Percentiles rank a stretch among this genome's conserved stretches.
phyloP scores from a whole-genome alignment of 2,113 vertebrate genomes.

The Nyctibius bracteatus region DNA sequence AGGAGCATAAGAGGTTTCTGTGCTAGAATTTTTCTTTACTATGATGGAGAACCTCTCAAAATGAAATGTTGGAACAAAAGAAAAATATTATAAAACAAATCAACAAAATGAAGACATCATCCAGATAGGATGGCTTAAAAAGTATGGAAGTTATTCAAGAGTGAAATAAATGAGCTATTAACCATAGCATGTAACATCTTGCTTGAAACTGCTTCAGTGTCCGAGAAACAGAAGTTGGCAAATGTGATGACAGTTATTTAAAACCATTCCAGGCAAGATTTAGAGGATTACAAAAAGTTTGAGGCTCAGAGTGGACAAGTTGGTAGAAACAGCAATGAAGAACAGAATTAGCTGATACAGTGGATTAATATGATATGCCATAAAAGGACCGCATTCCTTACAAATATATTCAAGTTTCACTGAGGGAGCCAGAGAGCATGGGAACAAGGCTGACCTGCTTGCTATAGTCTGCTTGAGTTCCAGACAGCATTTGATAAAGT shows the following conservation, averaged over 20 bases:
- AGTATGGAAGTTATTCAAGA: neutral
- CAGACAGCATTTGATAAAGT: neutral
- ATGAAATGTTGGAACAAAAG: neutral
- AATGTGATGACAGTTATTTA: slow-evolving; percentile 23
- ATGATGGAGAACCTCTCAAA: neutral
- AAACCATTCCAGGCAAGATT: slow-evolving; percentile 35
- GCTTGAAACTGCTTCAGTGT: slow-evolving; percentile 15
- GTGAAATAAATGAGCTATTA: slow-evolving; percentile 35
- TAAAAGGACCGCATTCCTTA: slow-evolving; percentile 4
- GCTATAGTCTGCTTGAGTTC: neutral
- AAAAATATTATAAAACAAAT: neutral
- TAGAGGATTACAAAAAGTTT: slow-evolving; percentile 2
- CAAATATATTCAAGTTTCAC: neutral
- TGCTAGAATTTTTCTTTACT: neutral
- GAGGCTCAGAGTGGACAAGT: neutral
- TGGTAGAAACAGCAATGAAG: neutral
- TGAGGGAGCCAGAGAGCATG: slow-evolving; percentile 12
- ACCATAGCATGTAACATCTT: slow-evolving; percentile 27
- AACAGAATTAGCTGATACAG: neutral
- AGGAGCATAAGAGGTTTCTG: neutral
- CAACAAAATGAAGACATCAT: neutral
- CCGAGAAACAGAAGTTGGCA: slow-evolving; percentile 27
- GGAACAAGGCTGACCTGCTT: slow-evolving; percentile 29
- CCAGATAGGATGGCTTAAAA: neutral
- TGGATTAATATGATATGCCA: neutral